Conservation (phyloP, 2,888 invertebrate species). For the Patella ulyssiponensis region DNA sequence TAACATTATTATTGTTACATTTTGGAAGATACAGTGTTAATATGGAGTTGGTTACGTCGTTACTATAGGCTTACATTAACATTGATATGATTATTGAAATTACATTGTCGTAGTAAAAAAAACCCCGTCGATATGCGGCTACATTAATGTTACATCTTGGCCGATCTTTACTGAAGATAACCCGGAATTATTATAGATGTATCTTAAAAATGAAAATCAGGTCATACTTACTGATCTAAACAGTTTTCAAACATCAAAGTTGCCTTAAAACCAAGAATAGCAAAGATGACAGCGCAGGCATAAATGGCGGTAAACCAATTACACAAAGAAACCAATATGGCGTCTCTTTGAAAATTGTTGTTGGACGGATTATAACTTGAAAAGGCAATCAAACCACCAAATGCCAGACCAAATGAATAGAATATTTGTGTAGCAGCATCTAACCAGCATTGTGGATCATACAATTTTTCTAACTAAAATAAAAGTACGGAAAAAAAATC, state of each 20-base stretch:
- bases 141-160: too few species aligned
- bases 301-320: slow-evolving; percentile 95
- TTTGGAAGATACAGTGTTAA: too few species aligned
- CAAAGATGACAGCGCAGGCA: slow-evolving; percentile 94
- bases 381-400: slow-evolving; percentile 95
- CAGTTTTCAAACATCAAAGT: slow-evolving; percentile 70
- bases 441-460: slow-evolving; percentile 92
- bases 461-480: slow-evolving; percentile 84
- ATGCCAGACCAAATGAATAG: slow-evolving; percentile 94
- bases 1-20: too few species aligned
- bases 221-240: slow-evolving; percentile 53
- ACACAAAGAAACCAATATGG: slow-evolving; percentile 89
- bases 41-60: too few species aligned
- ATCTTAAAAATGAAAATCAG: too few species aligned
- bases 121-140: too few species aligned
- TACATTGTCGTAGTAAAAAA: too few species aligned
- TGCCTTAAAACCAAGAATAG: slow-evolving; percentile 97
- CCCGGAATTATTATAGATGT: too few species aligned
- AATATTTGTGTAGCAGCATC: slow-evolving; percentile 98
- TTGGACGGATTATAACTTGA: slow-evolving; percentile 95
- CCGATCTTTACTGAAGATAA: too few species aligned
- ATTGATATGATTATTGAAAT: too few species aligned
- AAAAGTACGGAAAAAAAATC: slow-evolving; percentile 66
- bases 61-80: too few species aligned
- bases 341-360: slow-evolving; percentile 94